Evolutionary conservation across 2,113 vertebrate genomes (phyloP).

Genomic region (Corythoichthys haematopterus): DNA sequence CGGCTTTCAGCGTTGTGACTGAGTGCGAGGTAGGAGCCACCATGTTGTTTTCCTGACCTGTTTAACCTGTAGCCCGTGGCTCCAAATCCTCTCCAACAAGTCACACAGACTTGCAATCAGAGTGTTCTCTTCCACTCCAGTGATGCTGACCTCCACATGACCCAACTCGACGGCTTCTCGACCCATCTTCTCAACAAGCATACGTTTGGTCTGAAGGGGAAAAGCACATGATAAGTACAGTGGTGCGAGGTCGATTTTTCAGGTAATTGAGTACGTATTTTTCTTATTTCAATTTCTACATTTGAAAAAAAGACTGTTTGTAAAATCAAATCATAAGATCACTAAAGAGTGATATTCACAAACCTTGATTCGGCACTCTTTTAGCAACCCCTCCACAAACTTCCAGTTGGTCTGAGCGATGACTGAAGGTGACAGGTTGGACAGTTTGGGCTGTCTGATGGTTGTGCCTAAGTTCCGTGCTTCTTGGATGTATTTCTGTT

Average conservation of each 20-base stretch:
- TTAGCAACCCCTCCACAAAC: slow-evolving; percentile 94
- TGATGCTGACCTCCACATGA: slow-evolving; percentile 94
- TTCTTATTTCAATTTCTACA: not conserved
- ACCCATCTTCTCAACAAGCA: slow-evolving; percentile 99
- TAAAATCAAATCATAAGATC: too few species aligned
- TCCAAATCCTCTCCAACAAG: slow-evolving; percentile 96
- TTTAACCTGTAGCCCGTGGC: slow-evolving; percentile 91
- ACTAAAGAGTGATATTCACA: not conserved
- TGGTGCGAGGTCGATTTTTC: not conserved
- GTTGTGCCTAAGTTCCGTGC: slow-evolving; percentile 94
- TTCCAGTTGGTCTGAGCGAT: slow-evolving; percentile 99
- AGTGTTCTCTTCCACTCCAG: slow-evolving; percentile 92
- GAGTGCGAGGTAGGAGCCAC: not conserved
- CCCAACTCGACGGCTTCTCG: slow-evolving; percentile 93
- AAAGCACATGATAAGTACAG: not conserved
- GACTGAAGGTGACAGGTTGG: slow-evolving; percentile 95
- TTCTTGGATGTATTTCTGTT: slow-evolving; percentile 97
- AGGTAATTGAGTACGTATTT: not conserved
- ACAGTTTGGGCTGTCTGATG: slow-evolving; percentile 93
- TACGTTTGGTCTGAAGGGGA: slow-evolving; percentile 85
- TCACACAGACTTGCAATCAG: slow-evolving; percentile 95
- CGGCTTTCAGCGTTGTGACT: not conserved
- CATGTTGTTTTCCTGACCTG: slow-evolving; percentile 72
- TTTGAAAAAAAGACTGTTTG: not conserved
- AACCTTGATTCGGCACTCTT: slow-evolving; percentile 98